A percentile compares a stretch with the other conserved stretches of the same genome.
phyloP scores from a whole-genome alignment of 2,113 vertebrate genomes.

The Myotis yumanensis region DNA sequence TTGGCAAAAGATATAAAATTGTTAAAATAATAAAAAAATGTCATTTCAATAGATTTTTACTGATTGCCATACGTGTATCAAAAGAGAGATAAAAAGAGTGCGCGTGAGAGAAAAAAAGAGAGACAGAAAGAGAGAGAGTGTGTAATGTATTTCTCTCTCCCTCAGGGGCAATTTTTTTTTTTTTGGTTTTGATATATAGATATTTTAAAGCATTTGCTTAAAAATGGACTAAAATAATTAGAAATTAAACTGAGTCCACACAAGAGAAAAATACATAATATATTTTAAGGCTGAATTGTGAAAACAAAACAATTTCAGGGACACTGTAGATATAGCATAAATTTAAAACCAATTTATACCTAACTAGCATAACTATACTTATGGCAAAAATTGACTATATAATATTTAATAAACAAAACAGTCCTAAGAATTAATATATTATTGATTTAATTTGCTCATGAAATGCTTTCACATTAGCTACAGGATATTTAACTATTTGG shows the following conservation, averaged over 20 bases:
- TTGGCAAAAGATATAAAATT: not conserved
- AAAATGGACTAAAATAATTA: not conserved
- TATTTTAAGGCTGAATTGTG: not conserved
- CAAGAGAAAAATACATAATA: not conserved
- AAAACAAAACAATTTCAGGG: slow-evolving; percentile 9
- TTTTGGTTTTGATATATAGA: not conserved
- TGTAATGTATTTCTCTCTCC: not conserved
- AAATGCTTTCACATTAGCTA: not conserved
- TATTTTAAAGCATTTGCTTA: not conserved
- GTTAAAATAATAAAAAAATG: not conserved
- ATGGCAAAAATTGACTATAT: not conserved
- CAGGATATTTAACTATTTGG: not conserved
- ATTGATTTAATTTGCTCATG: not conserved
- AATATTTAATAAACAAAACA: not conserved
- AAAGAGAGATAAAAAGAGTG: not conserved
- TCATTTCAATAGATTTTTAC: not conserved
- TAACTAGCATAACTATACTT: not conserved
- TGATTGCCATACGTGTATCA: not conserved
- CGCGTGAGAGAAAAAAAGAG: too few species aligned
- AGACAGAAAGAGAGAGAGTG: not conserved
- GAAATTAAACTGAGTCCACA: slow-evolving; percentile 38
- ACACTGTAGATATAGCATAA: not conserved
- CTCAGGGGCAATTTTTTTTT: not conserved
- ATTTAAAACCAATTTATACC: not conserved
- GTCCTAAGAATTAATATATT: not conserved